phyloP scores from a whole-genome alignment of 2,888 invertebrate genomes.

The Barypeithes pellucidus region DNA sequence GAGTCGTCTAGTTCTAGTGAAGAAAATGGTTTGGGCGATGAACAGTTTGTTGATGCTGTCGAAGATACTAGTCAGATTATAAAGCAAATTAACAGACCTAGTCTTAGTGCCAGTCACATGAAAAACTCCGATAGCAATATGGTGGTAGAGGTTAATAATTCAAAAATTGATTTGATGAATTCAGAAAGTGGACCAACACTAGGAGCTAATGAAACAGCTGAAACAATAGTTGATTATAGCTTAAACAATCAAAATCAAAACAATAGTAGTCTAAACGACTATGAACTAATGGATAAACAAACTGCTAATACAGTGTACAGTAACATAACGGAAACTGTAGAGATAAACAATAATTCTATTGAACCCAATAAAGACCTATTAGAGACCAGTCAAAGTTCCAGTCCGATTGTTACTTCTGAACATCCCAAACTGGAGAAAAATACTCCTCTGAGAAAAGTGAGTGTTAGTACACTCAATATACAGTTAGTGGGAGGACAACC shows the following conservation, averaged over 20 bases:
- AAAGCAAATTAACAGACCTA: background rate
- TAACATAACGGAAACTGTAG: background rate
- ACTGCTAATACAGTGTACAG: background rate
- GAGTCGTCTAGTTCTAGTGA: conserved; percentile 45
- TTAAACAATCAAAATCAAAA: background rate
- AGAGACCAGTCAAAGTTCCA: background rate
- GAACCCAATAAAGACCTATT: no score
- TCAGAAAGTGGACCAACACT: background rate
- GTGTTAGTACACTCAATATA: conserved; percentile 53
- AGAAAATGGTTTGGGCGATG: conserved; percentile 39
- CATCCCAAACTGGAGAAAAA: conserved; percentile 15
- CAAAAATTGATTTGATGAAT: background rate
- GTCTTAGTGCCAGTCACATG: background rate
- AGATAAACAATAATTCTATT: background rate
- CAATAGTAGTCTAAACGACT: background rate
- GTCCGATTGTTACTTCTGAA: background rate
- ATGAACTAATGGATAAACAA: background rate
- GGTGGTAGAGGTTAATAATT: background rate
- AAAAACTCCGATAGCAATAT: background rate
- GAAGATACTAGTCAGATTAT: conserved; percentile 49
- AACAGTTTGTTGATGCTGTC: conserved; percentile 61
- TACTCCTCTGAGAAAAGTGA: conserved; percentile 55
- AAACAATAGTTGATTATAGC: background rate
- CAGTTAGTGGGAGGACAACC: conserved; percentile 27
- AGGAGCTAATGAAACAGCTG: background rate